These are phyloP conservation scores for Odocoileus virginianus DNA, from an alignment of 2,113 vertebrate genomes.

Conservation along the genomic window DNA sequence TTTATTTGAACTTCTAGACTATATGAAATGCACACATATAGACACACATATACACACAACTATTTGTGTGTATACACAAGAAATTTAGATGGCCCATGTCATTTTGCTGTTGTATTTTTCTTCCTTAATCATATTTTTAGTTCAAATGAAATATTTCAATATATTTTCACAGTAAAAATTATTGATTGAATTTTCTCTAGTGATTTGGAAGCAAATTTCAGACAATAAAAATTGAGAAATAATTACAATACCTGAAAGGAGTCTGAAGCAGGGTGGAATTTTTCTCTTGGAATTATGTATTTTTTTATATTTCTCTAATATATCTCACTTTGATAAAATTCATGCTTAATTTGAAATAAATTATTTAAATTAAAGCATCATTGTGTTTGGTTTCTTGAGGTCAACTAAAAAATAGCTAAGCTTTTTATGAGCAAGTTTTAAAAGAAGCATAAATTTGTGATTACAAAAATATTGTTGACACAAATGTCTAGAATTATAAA, in stretches of 20 bases:
- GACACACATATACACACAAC: background rate
- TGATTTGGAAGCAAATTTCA: background rate
- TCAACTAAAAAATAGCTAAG: background rate
- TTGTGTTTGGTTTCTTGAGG: background rate
- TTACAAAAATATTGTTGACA: background rate
- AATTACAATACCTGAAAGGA: background rate
- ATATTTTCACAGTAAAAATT: background rate
- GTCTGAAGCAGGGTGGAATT: background rate
- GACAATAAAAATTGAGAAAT: background rate
- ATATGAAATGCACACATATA: background rate
- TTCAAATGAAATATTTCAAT: background rate
- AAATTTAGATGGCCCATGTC: background rate
- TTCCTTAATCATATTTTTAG: background rate
- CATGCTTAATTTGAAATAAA: background rate
- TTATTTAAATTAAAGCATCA: background rate
- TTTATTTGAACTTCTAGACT: background rate
- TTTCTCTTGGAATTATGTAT: background rate
- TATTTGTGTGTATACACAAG: background rate
- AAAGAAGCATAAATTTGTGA: background rate
- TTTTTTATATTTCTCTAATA: background rate
- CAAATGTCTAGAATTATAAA: background rate
- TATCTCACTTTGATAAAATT: background rate
- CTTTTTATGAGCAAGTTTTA: background rate
- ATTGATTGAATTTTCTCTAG: background rate
- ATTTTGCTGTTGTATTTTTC: background rate